Percentiles rank a stretch among this genome's conserved stretches.
These are phyloP conservation scores for Agonopterix arenella DNA, from an alignment of 2,888 invertebrate species.

Conservation along the genomic window DNA sequence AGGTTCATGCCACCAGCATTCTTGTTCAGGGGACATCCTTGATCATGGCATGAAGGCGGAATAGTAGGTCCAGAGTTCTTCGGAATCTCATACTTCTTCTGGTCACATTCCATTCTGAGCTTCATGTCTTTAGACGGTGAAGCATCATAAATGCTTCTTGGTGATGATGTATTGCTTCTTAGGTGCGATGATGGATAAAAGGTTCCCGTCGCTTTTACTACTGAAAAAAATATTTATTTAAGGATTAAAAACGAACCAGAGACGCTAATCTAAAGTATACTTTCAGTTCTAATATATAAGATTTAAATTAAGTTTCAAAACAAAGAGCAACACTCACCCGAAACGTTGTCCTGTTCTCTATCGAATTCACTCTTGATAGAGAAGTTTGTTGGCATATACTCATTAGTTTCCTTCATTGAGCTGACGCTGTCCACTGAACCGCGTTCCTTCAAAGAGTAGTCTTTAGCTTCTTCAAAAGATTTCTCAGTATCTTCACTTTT, in stretches of 20 bases:
- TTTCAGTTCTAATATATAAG: not conserved
- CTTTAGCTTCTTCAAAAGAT: constrained; percentile 67
- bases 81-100: constrained; percentile 53
- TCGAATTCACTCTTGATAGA: constrained; percentile 70
- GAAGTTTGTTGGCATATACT: constrained; percentile 59
- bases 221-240: constrained; percentile 74
- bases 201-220: constrained; percentile 95
- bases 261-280: too few species aligned
- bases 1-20: constrained; percentile 66
- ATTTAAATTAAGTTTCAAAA: not conserved
- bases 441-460: constrained; percentile 69
- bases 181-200: constrained; percentile 89
- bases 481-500: constrained; percentile 61
- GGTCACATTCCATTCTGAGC: constrained; percentile 54
- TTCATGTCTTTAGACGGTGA: constrained; percentile 72
- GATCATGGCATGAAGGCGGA: constrained; percentile 78
- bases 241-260: too few species aligned
- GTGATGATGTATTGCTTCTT: constrained; percentile 73
- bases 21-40: constrained; percentile 65
- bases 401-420: constrained; percentile 52
- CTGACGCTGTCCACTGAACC: constrained; percentile 61
- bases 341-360: constrained; percentile 65
- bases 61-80: constrained; percentile 61
- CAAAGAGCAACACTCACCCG: constrained; percentile 55
- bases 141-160: constrained; percentile 73